Evolutionary conservation across 2,113 vertebrate genomes (phyloP).

Genomic region (Lophius piscatorius): DNA sequence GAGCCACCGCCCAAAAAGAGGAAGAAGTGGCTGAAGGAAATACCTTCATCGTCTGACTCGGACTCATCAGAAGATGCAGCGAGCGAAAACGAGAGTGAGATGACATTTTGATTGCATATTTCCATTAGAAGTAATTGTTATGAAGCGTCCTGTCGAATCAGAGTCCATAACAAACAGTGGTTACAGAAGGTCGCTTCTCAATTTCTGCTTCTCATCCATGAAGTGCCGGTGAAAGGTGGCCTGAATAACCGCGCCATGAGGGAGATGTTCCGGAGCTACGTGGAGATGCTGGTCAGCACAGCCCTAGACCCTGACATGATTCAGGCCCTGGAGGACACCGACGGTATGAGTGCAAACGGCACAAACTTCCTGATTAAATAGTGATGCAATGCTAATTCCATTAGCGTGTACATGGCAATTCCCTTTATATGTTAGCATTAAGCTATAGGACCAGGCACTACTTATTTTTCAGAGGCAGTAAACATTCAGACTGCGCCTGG

Average conservation of each 20-base stretch:
- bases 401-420: too few species aligned
- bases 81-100: slow-evolving; percentile 90
- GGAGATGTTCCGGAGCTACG: slow-evolving; percentile 95
- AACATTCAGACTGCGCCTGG: too few species aligned
- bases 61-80: slow-evolving; percentile 87
- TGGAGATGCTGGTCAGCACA: slow-evolving; percentile 94
- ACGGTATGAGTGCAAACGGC: slow-evolving; percentile 83
- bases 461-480: too few species aligned
- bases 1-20: slow-evolving; percentile 93
- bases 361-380: too few species aligned
- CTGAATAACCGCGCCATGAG: slow-evolving; percentile 91
- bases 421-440: too few species aligned
- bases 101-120: slow-evolving; percentile 10
- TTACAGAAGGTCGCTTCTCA: too few species aligned
- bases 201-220: not conserved
- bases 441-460: too few species aligned
- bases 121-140: not conserved
- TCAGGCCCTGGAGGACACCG: slow-evolving; percentile 92
- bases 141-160: not conserved
- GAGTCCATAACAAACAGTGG: too few species aligned
- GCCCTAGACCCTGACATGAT: slow-evolving; percentile 95
- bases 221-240: slow-evolving; percentile 82
- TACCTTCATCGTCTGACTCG: slow-evolving; percentile 86
- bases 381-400: too few species aligned
- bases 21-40: slow-evolving; percentile 92